Conservation (phyloP, 2,888 invertebrate species). For the Muschampia plurimacula region DNA sequence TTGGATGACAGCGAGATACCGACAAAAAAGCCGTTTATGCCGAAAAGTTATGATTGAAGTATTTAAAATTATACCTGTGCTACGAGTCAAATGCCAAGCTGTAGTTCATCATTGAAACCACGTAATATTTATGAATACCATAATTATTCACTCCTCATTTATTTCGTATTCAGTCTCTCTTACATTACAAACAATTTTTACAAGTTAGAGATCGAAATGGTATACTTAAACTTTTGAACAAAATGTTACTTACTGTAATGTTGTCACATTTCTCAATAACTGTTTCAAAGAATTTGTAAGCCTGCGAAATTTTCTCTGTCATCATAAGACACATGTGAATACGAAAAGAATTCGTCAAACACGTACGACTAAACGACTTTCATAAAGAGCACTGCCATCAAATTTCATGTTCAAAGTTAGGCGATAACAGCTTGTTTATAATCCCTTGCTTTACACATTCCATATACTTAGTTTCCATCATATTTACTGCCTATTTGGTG, state of each 20-base stretch:
- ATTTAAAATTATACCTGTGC: no score
- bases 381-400: conserved; percentile 46
- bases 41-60: no score
- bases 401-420: conserved; percentile 49
- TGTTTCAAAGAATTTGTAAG: conserved; percentile 25
- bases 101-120: no score
- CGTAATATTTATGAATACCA: no score
- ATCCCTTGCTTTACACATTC: conserved; percentile 48
- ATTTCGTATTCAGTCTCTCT: no score
- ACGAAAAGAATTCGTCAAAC: conserved; percentile 47
- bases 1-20: no score
- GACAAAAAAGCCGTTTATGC: no score
- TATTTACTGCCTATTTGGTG: conserved; percentile 32
- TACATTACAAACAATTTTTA: no score
- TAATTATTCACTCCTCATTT: no score
- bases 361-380: conserved; percentile 47
- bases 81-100: no score
- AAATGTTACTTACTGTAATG: background rate
- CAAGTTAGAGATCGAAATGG: background rate
- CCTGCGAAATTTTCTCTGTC: conserved; percentile 27
- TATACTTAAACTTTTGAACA: background rate
- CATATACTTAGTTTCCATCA: conserved; percentile 44
- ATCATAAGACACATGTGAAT: conserved; percentile 40
- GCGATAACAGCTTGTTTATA: conserved; percentile 48
- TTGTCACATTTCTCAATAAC: conserved; percentile 29